A percentile compares a stretch with the other conserved stretches of the same genome.
Conservation (phyloP, 2,888 invertebrate species). For the Pachliopta kotzebuea region DNA sequence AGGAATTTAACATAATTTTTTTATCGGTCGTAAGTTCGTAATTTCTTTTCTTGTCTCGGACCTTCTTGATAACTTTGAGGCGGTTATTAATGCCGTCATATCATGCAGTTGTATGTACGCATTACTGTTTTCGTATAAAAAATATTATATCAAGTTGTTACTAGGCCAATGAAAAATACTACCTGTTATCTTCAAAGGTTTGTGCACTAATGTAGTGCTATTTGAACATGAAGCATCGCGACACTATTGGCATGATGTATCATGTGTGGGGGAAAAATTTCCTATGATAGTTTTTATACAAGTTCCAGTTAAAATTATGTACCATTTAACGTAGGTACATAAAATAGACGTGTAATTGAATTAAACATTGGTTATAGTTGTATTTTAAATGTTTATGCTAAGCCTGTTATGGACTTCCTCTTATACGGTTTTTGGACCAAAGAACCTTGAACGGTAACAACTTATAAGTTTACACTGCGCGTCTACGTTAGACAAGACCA, state of each 20-base stretch:
- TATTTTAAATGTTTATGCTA: constrained; percentile 3
- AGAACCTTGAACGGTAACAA: constrained; percentile 48
- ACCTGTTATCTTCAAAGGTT: too few relatives aligned
- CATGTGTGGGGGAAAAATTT: too few relatives aligned
- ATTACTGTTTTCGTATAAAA: too few relatives aligned
- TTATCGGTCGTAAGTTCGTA: too few relatives aligned
- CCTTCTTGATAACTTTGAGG: background rate
- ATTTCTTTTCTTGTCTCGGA: background rate
- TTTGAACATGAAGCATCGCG: too few relatives aligned
- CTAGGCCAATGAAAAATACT: too few relatives aligned
- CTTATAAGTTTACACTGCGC: constrained; percentile 50
- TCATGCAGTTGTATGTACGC: too few relatives aligned
- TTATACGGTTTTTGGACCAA: constrained; percentile 33
- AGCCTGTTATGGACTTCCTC: constrained; percentile 14
- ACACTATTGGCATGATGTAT: too few relatives aligned
- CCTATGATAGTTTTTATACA: too few relatives aligned
- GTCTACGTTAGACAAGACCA: constrained; percentile 39
- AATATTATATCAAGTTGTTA: too few relatives aligned
- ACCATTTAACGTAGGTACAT: background rate
- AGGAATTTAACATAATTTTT: background rate
- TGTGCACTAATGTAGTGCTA: too few relatives aligned
- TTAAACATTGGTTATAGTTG: background rate
- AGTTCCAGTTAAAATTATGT: background rate
- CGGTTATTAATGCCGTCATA: too few relatives aligned
- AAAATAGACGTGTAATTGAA: background rate